A percentile compares a stretch with the other conserved stretches of the same genome.
phyloP scores from a whole-genome alignment of 92 coral and sea anemone genomes.

The Epizoanthus fatuus region DNA sequence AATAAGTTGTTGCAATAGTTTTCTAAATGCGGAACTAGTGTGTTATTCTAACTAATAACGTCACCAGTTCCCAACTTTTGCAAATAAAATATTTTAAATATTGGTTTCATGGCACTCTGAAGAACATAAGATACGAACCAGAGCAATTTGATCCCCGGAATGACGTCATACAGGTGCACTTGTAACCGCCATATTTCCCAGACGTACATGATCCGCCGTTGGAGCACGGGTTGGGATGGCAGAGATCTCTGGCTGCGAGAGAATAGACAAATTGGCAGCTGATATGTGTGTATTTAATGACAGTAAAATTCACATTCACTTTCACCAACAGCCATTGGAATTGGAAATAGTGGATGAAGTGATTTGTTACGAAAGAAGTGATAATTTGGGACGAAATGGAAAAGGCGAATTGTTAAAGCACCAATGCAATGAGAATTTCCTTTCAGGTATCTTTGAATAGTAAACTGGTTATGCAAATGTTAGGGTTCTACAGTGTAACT shows the following conservation, averaged over 20 bases:
- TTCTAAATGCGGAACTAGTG: neutral
- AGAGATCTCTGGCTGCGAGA: slow-evolving; percentile 69
- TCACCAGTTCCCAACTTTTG: too few species aligned
- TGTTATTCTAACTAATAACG: neutral
- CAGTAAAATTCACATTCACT: too few species aligned
- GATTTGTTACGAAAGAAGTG: neutral
- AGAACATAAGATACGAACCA: slow-evolving; percentile 43
- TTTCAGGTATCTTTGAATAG: too few species aligned
- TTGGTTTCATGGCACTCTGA: neutral
- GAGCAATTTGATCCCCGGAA: slow-evolving; percentile 74
- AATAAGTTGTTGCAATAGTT: too few species aligned
- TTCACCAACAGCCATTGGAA: too few species aligned
- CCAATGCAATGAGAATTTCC: too few species aligned
- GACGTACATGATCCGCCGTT: slow-evolving; percentile 78
- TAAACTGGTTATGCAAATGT: neutral
- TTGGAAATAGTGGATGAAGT: too few species aligned
- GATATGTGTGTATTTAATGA: too few species aligned
- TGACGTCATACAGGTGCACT: slow-evolving; percentile 69
- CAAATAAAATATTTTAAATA: neutral
- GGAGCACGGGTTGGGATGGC: slow-evolving; percentile 82
- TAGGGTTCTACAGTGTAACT: neutral
- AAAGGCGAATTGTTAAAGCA: too few species aligned
- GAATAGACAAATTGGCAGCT: neutral
- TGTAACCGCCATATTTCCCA: slow-evolving; percentile 70
- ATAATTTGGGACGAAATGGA: too few species aligned